phyloP scores from a whole-genome alignment of 2,888 invertebrate species.

The Baccha elongata region DNA sequence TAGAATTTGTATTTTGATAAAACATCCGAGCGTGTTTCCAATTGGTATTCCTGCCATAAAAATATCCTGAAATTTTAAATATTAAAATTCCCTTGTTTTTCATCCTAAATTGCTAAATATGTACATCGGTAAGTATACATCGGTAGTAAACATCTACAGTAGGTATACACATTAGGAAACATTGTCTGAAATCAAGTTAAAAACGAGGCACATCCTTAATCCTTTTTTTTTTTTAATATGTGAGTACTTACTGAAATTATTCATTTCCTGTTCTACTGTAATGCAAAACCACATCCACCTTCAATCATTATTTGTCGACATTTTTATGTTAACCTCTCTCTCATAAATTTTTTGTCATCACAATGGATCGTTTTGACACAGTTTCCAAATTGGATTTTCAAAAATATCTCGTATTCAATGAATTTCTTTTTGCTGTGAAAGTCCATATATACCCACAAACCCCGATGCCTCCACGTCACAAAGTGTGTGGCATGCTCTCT shows the following conservation, averaged over 20 bases:
- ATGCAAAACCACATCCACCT: background rate
- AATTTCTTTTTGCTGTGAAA: background rate
- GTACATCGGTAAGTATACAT: too few relatives aligned
- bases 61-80: too few relatives aligned
- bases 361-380: background rate
- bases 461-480: conserved; percentile 25
- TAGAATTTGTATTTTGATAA: too few relatives aligned
- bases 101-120: too few relatives aligned
- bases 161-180: too few relatives aligned
- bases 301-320: background rate
- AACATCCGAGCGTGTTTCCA: too few relatives aligned
- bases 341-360: conserved; percentile 22
- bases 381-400: conserved; percentile 42
- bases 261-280: background rate
- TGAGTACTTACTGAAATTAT: background rate
- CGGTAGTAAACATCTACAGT: too few relatives aligned
- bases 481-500: background rate
- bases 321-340: conserved; percentile 8
- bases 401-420: conserved; percentile 9
- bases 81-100: too few relatives aligned
- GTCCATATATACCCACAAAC: conserved; percentile 12
- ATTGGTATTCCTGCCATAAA: too few relatives aligned
- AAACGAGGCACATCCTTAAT: too few relatives aligned
- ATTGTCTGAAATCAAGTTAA: too few relatives aligned
- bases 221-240: too few relatives aligned